phyloP scores from a whole-genome alignment of 35 echinoderm and acorn worm genomes.

The Apostichopus japonicus region DNA sequence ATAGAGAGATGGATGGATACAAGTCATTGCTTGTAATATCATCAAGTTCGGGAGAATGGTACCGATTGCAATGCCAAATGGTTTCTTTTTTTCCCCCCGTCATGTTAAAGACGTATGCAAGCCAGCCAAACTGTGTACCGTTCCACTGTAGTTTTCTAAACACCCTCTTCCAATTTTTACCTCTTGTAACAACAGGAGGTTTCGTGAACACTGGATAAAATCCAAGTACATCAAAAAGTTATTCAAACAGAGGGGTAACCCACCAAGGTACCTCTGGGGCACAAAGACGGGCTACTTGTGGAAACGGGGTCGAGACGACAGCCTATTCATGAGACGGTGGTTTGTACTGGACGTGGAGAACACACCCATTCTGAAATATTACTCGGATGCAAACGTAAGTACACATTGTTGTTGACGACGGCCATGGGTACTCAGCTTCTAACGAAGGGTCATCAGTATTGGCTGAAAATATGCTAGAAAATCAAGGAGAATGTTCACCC shows the following conservation, averaged over 20 bases:
- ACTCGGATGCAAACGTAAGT: constrained; percentile 84
- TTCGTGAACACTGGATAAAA: constrained; percentile 91
- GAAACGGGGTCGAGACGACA: constrained; percentile 89
- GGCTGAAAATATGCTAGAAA: too few species aligned
- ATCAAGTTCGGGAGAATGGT: too few species aligned
- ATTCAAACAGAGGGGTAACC: constrained; percentile 63
- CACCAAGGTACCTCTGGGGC: constrained; percentile 74
- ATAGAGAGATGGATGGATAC: too few species aligned
- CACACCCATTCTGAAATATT: constrained; percentile 74
- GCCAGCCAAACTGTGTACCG: too few species aligned
- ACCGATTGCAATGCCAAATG: too few species aligned
- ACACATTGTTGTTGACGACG: neutral
- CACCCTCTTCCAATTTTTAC: neutral
- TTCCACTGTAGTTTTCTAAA: too few species aligned
- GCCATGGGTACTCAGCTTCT: too few species aligned
- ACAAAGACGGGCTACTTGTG: constrained; percentile 88
- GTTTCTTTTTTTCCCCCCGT: too few species aligned
- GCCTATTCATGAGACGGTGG: constrained; percentile 81
- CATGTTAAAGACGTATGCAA: too few species aligned
- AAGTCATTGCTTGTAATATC: too few species aligned
- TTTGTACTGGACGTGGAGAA: constrained; percentile 70
- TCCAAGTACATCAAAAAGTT: constrained; percentile 80
- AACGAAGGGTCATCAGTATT: too few species aligned
- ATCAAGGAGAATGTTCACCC: too few species aligned
- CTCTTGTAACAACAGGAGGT: constrained; percentile 60